Evolutionary conservation across 2,797 vertebrate species (phyloP).

Genomic region (Ceryle rudis): DNA sequence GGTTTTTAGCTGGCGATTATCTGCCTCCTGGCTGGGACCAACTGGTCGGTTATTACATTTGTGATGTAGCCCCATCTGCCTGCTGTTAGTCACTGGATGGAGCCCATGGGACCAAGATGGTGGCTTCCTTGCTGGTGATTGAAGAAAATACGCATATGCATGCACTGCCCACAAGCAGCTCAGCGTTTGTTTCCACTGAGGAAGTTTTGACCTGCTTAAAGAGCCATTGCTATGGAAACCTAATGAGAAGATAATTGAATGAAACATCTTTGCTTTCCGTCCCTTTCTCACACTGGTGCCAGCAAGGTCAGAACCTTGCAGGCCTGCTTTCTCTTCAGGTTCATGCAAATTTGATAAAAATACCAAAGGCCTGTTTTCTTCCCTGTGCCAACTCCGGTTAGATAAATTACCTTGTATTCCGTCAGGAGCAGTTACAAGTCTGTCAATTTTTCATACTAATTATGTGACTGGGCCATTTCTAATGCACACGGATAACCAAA

Average conservation of each 20-base stretch:
- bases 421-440: constrained; percentile 40
- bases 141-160: neutral
- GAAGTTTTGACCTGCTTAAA: constrained; percentile 82
- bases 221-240: constrained; percentile 82
- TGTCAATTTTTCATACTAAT: constrained; percentile 51
- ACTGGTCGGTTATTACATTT: neutral
- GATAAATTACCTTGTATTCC: constrained; percentile 56
- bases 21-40: neutral
- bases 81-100: accelerated
- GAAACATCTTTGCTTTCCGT: constrained; percentile 70
- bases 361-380: constrained; percentile 51
- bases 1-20: neutral
- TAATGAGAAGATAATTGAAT: constrained; percentile 78
- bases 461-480: constrained; percentile 17
- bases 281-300: constrained; percentile 73
- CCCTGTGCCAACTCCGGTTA: constrained; percentile 36
- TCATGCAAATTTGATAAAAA: constrained; percentile 71
- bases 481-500: neutral
- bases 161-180: neutral
- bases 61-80: neutral
- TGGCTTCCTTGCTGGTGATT: neutral
- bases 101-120: neutral
- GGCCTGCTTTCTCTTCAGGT: constrained; percentile 63
- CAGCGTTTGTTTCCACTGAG: constrained; percentile 79
- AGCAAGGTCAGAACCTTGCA: constrained; percentile 60